Percentiles rank a stretch among this genome's conserved stretches.
These are phyloP conservation scores for Nyctibius bracteatus DNA, from an alignment of 2,113 vertebrate genomes.

Conservation along the genomic window DNA sequence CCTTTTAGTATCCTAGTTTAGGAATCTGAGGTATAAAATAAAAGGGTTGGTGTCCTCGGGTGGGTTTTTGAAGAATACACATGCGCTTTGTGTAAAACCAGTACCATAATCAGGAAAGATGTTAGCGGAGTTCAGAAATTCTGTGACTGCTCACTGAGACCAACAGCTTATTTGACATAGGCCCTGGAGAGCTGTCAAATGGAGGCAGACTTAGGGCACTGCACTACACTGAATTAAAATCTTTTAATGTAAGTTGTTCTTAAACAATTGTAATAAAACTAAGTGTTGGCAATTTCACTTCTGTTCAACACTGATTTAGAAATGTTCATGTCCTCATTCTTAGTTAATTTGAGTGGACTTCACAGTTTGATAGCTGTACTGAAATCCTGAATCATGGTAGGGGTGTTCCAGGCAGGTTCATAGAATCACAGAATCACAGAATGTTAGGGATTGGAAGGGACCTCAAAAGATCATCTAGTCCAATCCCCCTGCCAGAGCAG, in stretches of 20 bases:
- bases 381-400: not conserved
- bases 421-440: too few species aligned
- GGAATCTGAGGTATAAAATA: not conserved
- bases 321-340: not conserved
- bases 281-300: not conserved
- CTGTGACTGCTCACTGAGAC: not conserved
- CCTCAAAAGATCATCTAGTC: too few species aligned
- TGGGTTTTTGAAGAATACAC: not conserved
- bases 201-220: not conserved
- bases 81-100: accelerated
- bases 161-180: not conserved
- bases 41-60: not conserved
- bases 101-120: not conserved
- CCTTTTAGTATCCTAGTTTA: not conserved
- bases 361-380: not conserved
- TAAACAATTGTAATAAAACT: not conserved
- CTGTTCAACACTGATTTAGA: not conserved
- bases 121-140: not conserved
- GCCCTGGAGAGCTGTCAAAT: not conserved
- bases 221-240: not conserved
- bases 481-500: too few species aligned
- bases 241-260: not conserved
- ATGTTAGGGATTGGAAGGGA: too few species aligned
- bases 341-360: not conserved
- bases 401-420: not conserved